Evolutionary conservation across 2,113 vertebrate genomes (phyloP).

Genomic region (Carollia perspicillata): DNA sequence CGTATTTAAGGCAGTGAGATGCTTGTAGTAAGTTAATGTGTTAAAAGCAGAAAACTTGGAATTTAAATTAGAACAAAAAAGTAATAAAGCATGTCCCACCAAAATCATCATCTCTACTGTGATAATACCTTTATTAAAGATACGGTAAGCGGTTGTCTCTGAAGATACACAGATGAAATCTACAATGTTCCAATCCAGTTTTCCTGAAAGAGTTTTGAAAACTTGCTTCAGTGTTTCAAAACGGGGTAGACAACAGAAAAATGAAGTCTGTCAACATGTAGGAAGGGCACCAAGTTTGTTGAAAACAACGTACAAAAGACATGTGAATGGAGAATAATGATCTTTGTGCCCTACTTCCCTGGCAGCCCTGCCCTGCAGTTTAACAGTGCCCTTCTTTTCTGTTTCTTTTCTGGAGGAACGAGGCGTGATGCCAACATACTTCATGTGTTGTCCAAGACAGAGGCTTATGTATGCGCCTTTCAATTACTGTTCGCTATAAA

Average conservation of each 20-base stretch:
- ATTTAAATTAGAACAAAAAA: background rate
- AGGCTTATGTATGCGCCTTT: constrained; percentile 1
- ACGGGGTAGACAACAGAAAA: constrained; percentile 47
- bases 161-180: background rate
- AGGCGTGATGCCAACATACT: constrained; percentile 58
- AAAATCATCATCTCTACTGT: background rate
- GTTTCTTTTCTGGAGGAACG: constrained; percentile 61
- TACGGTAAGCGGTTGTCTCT: background rate
- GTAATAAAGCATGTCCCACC: background rate
- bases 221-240: constrained; percentile 33
- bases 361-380: constrained; percentile 7
- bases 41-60: background rate
- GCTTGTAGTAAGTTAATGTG: background rate
- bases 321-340: constrained; percentile 54
- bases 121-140: background rate
- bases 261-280: constrained; percentile 53
- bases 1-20: background rate
- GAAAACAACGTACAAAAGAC: constrained; percentile 66
- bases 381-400: constrained; percentile 50
- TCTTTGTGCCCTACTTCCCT: constrained; percentile 63
- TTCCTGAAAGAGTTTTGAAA: background rate
- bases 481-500: constrained; percentile 17
- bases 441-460: constrained; percentile 34
- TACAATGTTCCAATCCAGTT: background rate
- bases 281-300: constrained; percentile 71